Evolutionary conservation across 1,140 invertebrate species (phyloP).

Genomic region (Stegodyphus dumicola): DNA sequence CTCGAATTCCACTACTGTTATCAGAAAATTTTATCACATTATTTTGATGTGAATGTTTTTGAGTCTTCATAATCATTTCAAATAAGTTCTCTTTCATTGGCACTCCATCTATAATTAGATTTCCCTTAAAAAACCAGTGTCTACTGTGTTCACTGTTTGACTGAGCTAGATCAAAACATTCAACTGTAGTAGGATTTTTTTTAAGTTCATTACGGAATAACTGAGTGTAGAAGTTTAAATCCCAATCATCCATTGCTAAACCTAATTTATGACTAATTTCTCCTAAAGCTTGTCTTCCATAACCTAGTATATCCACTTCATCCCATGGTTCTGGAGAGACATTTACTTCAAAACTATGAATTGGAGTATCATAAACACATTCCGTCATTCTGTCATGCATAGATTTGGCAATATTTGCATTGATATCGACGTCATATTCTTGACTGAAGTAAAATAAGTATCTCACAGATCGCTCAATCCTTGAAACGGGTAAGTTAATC

Average conservation of each 20-base stretch:
- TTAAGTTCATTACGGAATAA: constrained; percentile 84
- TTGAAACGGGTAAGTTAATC: constrained; percentile 77
- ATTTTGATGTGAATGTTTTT: constrained; percentile 82
- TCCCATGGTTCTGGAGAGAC: constrained; percentile 77
- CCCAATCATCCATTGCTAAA: constrained; percentile 89
- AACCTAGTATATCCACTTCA: constrained; percentile 82
- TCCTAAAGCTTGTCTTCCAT: constrained; percentile 83
- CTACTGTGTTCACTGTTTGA: constrained; percentile 88
- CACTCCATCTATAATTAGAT: constrained; percentile 85
- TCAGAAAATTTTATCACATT: constrained; percentile 98
- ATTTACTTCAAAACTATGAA: constrained; percentile 77
- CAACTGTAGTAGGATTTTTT: constrained; percentile 95
- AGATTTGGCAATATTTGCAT: not conserved
- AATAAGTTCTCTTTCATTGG: constrained; percentile 85
- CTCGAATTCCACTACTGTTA: constrained; percentile 95
- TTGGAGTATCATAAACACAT: constrained; percentile 80
- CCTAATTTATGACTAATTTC: constrained; percentile 86
- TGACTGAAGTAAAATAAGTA: constrained; percentile 76
- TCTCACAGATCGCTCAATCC: constrained; percentile 84
- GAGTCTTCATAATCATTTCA: constrained; percentile 92
- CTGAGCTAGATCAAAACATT: constrained; percentile 98
- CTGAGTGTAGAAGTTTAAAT: constrained; percentile 86
- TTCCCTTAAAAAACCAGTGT: constrained; percentile 79
- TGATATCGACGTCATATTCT: not conserved
- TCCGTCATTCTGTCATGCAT: constrained; percentile 87